A percentile compares a stretch with the other conserved stretches of the same genome.
Evolutionary conservation across 2,888 invertebrate genomes (phyloP).

Genomic region (Drosophila ustulata): DNA sequence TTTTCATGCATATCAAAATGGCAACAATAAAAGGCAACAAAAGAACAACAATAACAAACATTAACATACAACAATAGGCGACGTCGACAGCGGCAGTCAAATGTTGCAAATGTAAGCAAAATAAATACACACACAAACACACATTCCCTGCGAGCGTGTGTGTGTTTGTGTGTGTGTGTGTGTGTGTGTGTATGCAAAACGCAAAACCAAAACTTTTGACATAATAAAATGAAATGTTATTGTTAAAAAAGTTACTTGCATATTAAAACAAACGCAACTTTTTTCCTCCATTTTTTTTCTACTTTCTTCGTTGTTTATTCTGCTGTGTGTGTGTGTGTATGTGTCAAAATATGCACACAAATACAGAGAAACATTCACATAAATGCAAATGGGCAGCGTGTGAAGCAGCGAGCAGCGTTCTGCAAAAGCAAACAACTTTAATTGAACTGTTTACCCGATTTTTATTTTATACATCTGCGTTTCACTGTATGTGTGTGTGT

Average conservation of each 20-base stretch:
- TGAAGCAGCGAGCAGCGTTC: constrained; percentile 64
- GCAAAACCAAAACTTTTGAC: constrained; percentile 80
- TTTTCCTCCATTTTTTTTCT: constrained; percentile 30
- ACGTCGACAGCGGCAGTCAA: constrained; percentile 69
- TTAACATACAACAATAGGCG: constrained; percentile 76
- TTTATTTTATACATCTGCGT: constrained; percentile 64
- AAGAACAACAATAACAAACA: constrained; percentile 80
- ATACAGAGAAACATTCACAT: constrained; percentile 52
- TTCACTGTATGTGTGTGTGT: not conserved
- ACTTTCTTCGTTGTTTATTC: constrained; percentile 28
- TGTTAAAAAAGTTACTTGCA: constrained; percentile 80
- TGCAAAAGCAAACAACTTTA: constrained; percentile 77
- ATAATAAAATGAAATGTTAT: constrained; percentile 81
- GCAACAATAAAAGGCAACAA: constrained; percentile 79
- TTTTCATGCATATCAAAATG: constrained; percentile 78
- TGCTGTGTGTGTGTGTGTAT: constrained; percentile 41
- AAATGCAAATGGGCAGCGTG: constrained; percentile 78
- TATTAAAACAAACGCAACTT: constrained; percentile 79
- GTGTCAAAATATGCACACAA: constrained; percentile 51
- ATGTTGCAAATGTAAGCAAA: constrained; percentile 79
- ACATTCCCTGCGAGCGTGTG: constrained; percentile 22
- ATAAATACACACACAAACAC: constrained; percentile 57
- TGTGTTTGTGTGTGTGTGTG: constrained; percentile 28
- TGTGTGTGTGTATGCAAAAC: constrained; percentile 46
- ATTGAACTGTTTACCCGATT: constrained; percentile 82